Percentiles rank a stretch among this genome's conserved stretches.
Evolutionary conservation across 2,113 vertebrate genomes (phyloP).

Genomic region (Rhea pennata): DNA sequence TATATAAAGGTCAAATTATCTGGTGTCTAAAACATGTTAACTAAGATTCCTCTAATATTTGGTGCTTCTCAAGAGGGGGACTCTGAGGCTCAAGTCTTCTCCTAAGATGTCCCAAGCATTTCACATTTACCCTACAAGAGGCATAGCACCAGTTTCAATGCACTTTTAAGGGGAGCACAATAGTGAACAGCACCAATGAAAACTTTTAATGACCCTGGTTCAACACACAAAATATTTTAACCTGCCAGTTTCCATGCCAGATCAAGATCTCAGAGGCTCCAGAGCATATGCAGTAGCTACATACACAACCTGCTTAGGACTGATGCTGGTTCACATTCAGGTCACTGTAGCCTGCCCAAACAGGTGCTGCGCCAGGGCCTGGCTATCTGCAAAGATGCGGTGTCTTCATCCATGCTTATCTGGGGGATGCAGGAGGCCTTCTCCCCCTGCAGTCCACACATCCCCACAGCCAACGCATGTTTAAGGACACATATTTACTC

Average conservation of each 20-base stretch:
- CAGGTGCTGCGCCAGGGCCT: background rate
- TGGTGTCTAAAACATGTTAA: background rate
- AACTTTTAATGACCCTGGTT: background rate
- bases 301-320: background rate
- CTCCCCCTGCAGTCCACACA: rapidly evolving
- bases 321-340: background rate
- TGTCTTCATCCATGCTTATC: background rate
- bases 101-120: background rate
- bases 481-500: background rate
- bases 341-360: background rate
- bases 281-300: background rate
- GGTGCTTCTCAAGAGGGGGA: background rate
- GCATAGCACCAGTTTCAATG: no score
- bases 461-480: rapidly evolving
- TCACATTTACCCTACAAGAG: background rate
- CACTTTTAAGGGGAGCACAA: background rate
- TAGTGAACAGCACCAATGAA: background rate
- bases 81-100: background rate
- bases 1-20: background rate
- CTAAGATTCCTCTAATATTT: background rate
- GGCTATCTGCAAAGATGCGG: background rate
- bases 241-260: background rate
- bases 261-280: background rate
- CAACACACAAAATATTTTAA: background rate
- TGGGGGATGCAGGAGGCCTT: background rate